Conservation (phyloP, 1,140 invertebrate genomes). For the Aphis craccivora region DNA sequence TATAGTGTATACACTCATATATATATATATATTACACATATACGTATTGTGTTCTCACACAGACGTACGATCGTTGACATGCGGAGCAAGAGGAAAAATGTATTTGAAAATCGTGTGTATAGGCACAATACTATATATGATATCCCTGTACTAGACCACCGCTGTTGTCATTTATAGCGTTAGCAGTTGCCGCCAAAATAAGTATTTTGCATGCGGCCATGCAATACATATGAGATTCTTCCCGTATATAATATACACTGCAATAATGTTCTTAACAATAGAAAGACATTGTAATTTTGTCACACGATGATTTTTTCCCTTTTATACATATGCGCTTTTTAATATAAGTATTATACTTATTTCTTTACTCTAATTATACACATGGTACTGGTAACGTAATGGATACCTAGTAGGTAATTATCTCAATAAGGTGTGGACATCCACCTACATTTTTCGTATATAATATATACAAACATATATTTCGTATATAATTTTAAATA, state of each 20-base stretch:
- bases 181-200: background rate
- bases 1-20: background rate
- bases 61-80: background rate
- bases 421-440: background rate
- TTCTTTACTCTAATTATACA: background rate
- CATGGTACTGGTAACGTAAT: background rate
- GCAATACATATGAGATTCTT: background rate
- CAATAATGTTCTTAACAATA: background rate
- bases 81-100: constrained; percentile 17
- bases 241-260: background rate
- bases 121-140: background rate
- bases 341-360: background rate
- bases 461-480: background rate
- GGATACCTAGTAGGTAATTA: background rate
- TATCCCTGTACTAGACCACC: background rate
- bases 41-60: constrained; percentile 14
- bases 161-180: background rate
- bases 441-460: no score
- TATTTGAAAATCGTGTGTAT: constrained; percentile 8
- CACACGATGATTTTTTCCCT: constrained; percentile 17
- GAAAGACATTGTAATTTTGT: constrained; percentile 13
- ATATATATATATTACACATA: background rate
- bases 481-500: background rate
- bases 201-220: constrained; percentile 1
- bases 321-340: background rate